Evolutionary conservation across 37 sponge, comb jelly and placozoan species (phyloP), one percentile per base, ranked within the genome.

Genomic region (Aplysina aerophoba): DNA sequence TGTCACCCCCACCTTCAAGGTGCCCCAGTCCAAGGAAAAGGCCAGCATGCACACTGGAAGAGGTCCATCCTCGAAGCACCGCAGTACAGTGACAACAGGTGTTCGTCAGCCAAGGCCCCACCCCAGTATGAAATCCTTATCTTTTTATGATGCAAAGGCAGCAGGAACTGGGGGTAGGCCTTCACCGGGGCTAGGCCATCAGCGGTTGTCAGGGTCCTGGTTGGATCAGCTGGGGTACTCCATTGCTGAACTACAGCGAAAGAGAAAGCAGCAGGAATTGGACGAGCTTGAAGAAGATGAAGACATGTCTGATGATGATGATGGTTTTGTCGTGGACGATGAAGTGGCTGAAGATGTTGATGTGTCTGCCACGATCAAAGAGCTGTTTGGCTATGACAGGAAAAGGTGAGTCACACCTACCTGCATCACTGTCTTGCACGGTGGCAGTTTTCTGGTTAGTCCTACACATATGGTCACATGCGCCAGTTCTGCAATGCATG

Each of bases 351-450:
- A 67, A 59, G 84, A 36, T 13, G 87, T 83, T 14, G 88, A 90
- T 30, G 84, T 84, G 16, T 90, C 94, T 27, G 68, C 86, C 65
- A 84, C 86, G 56, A 93, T 93, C 27, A 75, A 84, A 34, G 74
- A 90, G 39, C 85, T 93, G 36, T 93, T 93, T 85, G 86, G 94
- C 41, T 90, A 90, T 69, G 91, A 93, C 68, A 78, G 62, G 28
- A 83, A 72, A 35, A 87, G 55, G 91, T 90, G 56, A 72, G 88
- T 87, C 34, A 6, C 50, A 44, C 50, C 50, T 8, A 44, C 8
- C 50, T 11, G 50, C n/a, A n/a, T 44, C 50, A 44, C 50, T 44
- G 83, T 87, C 93, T 89, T 4, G 87, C 73, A 34, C 89, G 86
- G 66, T 88, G 64, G 77, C 82, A 88, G 34, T 88, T 89, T 25